phyloP scores from a whole-genome alignment of 2,113 vertebrate genomes.

The Potamarius usumacintae region DNA sequence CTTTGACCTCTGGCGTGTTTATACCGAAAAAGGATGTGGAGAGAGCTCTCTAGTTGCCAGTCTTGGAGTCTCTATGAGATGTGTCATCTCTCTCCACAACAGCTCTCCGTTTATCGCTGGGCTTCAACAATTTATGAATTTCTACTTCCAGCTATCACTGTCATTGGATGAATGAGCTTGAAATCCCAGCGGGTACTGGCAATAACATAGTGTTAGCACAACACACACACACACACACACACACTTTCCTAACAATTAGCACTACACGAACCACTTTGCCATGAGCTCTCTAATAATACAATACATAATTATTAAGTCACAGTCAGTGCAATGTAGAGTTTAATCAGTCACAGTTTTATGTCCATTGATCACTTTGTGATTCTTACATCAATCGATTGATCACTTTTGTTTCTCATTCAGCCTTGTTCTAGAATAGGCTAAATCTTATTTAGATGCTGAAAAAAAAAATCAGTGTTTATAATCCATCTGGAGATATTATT shows the following conservation, averaged over 20 bases:
- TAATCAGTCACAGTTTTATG: constrained; percentile 47
- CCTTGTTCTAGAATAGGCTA: constrained; percentile 25
- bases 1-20: constrained; percentile 18
- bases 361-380: constrained; percentile 49
- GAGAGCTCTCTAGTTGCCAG: not conserved
- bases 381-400: constrained; percentile 38
- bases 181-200: constrained; percentile 10
- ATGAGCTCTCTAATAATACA: constrained; percentile 42
- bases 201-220: constrained; percentile 28
- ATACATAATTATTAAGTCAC: constrained; percentile 41
- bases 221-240: constrained; percentile 26
- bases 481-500: constrained; percentile 40
- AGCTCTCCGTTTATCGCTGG: not conserved
- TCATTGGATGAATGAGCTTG: constrained; percentile 36
- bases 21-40: not conserved
- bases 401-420: constrained; percentile 2
- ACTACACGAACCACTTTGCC: constrained; percentile 51
- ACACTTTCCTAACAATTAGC: constrained; percentile 55
- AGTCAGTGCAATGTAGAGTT: constrained; percentile 46
- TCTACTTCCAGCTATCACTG: constrained; percentile 16
- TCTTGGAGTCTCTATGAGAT: constrained; percentile 18
- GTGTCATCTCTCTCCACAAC: constrained; percentile 17
- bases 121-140: constrained; percentile 7
- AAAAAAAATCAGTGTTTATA: constrained; percentile 15
- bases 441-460: constrained; percentile 30